Conservation (phyloP, 2,888 invertebrate genomes). For the Pachycephus smyrnensis region DNA sequence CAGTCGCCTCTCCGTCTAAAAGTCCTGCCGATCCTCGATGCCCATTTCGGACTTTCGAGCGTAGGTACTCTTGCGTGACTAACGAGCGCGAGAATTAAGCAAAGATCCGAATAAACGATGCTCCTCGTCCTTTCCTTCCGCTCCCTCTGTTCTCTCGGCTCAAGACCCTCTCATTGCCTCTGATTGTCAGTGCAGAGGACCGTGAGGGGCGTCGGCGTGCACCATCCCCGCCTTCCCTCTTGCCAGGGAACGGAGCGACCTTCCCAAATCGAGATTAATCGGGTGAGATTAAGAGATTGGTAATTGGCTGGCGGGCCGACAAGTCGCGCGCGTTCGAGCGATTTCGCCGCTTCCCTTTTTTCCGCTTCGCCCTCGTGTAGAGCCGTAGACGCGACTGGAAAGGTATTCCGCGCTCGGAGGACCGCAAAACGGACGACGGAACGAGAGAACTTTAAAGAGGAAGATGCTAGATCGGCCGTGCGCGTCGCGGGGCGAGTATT, state of each 20-base stretch:
- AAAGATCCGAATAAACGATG: conserved; percentile 45
- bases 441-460: conserved; percentile 22
- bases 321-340: conserved; percentile 10
- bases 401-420: too few species aligned
- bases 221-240: too few species aligned
- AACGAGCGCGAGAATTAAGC: conserved; percentile 45
- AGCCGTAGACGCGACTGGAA: too few species aligned
- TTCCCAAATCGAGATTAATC: conserved; percentile 52
- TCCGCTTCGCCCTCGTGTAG: too few species aligned
- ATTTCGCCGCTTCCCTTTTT: too few species aligned
- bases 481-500: conserved; percentile 37
- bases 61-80: conserved; percentile 29
- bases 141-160: not conserved
- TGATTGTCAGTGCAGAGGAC: too few species aligned
- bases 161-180: too few species aligned
- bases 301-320: too few species aligned
- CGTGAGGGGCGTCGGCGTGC: too few species aligned
- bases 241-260: too few species aligned
- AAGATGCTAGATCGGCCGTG: conserved; percentile 17
- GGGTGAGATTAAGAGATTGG: conserved; percentile 48
- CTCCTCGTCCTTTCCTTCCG: conserved; percentile 4
- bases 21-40: not conserved
- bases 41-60: too few species aligned
- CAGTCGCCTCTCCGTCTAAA: not conserved
- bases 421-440: conserved; percentile 2